Conservation (phyloP, 2,888 invertebrate genomes). For the Aspidiotus destructor region DNA sequence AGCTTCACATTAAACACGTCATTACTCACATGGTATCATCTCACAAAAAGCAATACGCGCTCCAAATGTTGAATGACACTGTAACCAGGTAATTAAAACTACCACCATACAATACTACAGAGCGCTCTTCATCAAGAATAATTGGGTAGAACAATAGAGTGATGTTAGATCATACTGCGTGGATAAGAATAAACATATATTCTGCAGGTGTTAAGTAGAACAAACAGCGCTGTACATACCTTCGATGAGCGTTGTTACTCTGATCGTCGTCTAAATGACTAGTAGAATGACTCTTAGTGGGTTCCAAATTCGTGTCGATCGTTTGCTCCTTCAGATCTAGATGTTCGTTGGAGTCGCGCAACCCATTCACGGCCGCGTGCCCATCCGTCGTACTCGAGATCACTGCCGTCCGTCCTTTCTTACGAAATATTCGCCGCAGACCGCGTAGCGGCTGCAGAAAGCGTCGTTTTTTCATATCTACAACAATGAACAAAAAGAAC, state of each 20-base stretch:
- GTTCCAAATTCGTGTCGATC: conserved; percentile 27
- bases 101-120: no score
- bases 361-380: conserved; percentile 41
- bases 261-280: conserved; percentile 42
- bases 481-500: conserved; percentile 29
- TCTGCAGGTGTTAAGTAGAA: neutral
- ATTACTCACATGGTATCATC: no score
- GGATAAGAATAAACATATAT: no score
- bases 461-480: conserved; percentile 51
- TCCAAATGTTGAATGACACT: no score
- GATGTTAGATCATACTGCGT: no score
- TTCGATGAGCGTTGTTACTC: conserved; percentile 45
- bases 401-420: conserved; percentile 41
- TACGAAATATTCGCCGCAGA: conserved; percentile 61
- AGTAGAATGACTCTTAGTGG: conserved; percentile 36
- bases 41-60: no score
- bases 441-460: conserved; percentile 53
- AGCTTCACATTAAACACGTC: no score
- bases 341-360: conserved; percentile 38
- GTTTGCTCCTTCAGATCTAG: conserved; percentile 37
- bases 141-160: no score
- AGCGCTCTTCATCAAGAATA: no score
- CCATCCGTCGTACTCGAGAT: conserved; percentile 35
- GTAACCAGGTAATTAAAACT: no score
- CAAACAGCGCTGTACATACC: conserved; percentile 42